Evolutionary conservation across 1,140 invertebrate genomes (phyloP), one percentile per base, ranked within the genome.

Genomic region (Panonychus citri): DNA sequence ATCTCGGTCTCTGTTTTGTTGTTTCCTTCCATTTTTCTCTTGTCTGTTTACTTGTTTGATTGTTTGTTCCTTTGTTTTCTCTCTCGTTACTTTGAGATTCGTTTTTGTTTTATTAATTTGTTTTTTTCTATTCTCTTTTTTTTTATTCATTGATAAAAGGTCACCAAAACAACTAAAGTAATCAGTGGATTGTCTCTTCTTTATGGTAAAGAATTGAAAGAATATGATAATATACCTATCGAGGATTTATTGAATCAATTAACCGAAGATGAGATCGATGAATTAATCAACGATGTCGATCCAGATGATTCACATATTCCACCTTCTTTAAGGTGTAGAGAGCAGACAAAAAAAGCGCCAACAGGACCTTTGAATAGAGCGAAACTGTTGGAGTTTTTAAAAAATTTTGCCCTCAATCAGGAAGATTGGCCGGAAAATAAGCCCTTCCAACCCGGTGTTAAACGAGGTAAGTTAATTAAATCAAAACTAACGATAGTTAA

Each of bases 251-350:
- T 99, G 61, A 76, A 83, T 40, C 87, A 95, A 66, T 76, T 99
- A 49, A 84, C 90, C 56, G 78, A 82, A 17, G 93, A 96, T 69
- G 94, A 99, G 74, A 80, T 99, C 52, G 90, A 90, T 64, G 85
- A 96, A 70, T 75, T 98, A 58, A 90, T 90, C 63, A 90, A 88
- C 73, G 93, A 98, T 78, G 90, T 97, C 59, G 94, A 98, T 76
- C 93, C 94, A 62, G 93, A 98, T 78, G 94, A 99, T 73, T 82
- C 83, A 62, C 81, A 95, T 70, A 77, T 98, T 68, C 94, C 94
- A 57, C 89, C 95, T 42, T 82, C 82, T 56, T 87, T 96, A 75
- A 78, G 94, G 64, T 91, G 83, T 70, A 85, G 84, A 67, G 89
- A 97, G 67, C 86, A 93, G 66, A 98, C 93, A 66, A 79, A 81